A percentile compares a stretch with the other conserved stretches of the same genome.
phyloP scores from a whole-genome alignment of 2,797 vertebrate genomes.

The Sebastes steindachneri region DNA sequence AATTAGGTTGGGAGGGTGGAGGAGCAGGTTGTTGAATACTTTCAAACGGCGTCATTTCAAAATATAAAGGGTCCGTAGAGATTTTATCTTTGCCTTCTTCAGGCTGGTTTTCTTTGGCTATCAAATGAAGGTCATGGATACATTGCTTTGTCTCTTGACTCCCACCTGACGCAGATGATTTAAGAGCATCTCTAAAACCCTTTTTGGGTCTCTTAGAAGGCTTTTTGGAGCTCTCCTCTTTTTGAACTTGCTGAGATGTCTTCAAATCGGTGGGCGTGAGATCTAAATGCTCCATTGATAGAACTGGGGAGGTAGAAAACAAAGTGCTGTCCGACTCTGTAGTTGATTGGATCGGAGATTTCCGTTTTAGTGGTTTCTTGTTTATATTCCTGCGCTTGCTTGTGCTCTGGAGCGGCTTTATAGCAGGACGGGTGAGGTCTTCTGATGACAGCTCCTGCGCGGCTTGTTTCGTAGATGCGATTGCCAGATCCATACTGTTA shows the following conservation, averaged over 20 bases:
- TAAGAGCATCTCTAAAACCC: not conserved
- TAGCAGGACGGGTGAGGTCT: not conserved
- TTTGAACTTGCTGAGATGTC: not conserved
- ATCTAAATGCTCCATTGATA: not conserved
- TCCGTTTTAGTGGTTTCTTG: slow-evolving; percentile 58
- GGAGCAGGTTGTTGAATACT: not conserved
- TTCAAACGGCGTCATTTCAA: slow-evolving; percentile 59
- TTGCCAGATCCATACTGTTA: slow-evolving; percentile 33
- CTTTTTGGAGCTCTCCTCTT: not conserved
- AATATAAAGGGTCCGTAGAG: slow-evolving; percentile 31
- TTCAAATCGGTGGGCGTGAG: not conserved
- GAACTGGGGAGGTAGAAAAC: slow-evolving; percentile 20
- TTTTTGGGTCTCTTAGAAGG: slow-evolving; percentile 54
- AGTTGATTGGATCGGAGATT: not conserved
- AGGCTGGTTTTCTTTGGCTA: slow-evolving; percentile 25
- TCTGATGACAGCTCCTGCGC: not conserved
- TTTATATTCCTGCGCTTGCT: slow-evolving; percentile 2
- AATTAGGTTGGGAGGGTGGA: not conserved
- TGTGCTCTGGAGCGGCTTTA: slow-evolving; percentile 13
- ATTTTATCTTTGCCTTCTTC: not conserved
- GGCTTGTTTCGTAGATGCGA: slow-evolving; percentile 4
- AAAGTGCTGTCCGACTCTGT: not conserved
- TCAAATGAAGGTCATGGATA: not conserved
- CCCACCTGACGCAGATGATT: not conserved
- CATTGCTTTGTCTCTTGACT: not conserved